A percentile compares a stretch with the other conserved stretches of the same genome.
These are phyloP conservation scores for Bovichtus variegatus DNA, from an alignment of 2,797 vertebrate species.

Conservation along the genomic window DNA sequence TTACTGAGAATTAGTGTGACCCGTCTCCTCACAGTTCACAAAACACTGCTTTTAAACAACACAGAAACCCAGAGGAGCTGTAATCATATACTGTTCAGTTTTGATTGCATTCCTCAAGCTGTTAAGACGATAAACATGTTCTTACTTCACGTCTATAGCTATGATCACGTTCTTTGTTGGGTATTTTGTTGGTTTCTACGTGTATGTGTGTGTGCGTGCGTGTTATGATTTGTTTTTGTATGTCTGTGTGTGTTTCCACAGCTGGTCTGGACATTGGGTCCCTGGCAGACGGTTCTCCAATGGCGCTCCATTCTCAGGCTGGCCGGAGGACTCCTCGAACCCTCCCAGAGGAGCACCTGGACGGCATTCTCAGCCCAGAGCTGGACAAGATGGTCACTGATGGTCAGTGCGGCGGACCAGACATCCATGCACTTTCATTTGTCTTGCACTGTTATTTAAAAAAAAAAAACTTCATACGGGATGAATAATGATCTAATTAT, in stretches of 20 bases:
- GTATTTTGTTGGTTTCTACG: conserved; percentile 31
- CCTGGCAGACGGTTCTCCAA: conserved; percentile 87
- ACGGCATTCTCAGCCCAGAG: conserved; percentile 97
- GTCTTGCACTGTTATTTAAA: neutral
- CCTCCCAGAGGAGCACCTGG: conserved; percentile 93
- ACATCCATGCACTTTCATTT: neutral
- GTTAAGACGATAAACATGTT: conserved; percentile 54
- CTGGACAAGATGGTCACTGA: conserved; percentile 99
- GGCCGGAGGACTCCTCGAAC: conserved; percentile 87
- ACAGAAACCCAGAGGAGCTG: conserved; percentile 43
- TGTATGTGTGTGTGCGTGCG: conserved; percentile 24
- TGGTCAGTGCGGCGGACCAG: conserved; percentile 84
- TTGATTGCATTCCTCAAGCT: conserved; percentile 54
- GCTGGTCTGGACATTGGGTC: conserved; percentile 92
- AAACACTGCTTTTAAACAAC: conserved; percentile 31
- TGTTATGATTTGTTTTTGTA: conserved; percentile 59
- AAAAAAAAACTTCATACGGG: neutral
- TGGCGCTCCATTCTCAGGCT: conserved; percentile 85
- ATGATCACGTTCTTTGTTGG: conserved; percentile 31
- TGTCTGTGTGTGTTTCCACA: conserved; percentile 80
- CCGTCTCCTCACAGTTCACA: conserved; percentile 43
- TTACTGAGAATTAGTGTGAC: conserved; percentile 34
- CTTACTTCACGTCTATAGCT: conserved; percentile 51
- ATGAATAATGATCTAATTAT: conserved; percentile 23
- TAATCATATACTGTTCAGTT: conserved; percentile 48